Percentiles rank a stretch among this genome's conserved stretches.
phyloP scores from a whole-genome alignment of 2,113 vertebrate genomes.

The Puffinus mauretanicus region DNA sequence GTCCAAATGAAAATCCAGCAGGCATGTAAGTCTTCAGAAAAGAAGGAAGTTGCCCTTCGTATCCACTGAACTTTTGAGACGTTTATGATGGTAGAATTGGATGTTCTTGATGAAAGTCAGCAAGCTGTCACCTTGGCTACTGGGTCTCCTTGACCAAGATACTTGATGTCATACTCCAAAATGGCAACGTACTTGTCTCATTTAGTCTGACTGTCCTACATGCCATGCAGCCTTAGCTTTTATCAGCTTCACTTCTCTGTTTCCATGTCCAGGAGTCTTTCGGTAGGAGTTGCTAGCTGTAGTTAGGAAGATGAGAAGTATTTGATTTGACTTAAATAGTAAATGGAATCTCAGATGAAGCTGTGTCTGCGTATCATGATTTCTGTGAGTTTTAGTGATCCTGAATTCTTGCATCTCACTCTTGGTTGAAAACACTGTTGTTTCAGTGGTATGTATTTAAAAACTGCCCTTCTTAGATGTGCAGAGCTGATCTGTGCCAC shows the following conservation, averaged over 20 bases:
- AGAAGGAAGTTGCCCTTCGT: background rate
- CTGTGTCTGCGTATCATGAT: accelerated
- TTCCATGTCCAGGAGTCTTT: background rate
- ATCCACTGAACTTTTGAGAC: background rate
- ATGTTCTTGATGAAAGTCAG: background rate
- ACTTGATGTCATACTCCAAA: background rate
- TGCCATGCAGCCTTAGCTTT: background rate
- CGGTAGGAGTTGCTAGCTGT: background rate
- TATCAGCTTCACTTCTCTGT: background rate
- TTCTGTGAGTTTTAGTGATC: background rate
- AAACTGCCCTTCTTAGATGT: background rate
- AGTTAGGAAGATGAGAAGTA: background rate
- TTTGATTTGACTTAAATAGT: background rate
- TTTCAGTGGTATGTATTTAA: background rate
- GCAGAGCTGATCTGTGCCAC: background rate
- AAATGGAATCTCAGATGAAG: background rate
- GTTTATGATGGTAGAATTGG: background rate
- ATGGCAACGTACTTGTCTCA: accelerated
- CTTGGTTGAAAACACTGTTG: background rate
- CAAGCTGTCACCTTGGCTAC: background rate
- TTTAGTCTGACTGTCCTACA: background rate
- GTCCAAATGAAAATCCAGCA: background rate
- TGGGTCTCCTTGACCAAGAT: background rate
- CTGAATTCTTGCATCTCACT: background rate
- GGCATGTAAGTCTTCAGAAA: background rate